Percentiles rank a stretch among this genome's conserved stretches.
Conservation (phyloP, 2,113 vertebrate genomes). For the Delphinus delphis region DNA sequence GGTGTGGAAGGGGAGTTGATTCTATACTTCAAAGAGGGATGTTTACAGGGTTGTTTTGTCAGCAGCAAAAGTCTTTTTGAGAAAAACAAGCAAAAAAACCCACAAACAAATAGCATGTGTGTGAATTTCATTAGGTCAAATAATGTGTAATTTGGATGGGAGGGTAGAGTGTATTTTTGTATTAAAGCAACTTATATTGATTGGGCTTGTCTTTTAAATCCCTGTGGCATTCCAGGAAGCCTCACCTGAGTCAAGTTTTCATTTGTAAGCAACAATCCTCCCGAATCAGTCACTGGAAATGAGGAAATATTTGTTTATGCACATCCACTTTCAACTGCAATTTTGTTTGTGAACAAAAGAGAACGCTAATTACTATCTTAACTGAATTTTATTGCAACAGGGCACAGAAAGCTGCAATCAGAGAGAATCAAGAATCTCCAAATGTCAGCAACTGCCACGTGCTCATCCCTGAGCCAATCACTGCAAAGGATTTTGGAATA, state of each 20-base stretch:
- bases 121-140: background rate
- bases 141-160: background rate
- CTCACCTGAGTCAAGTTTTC: slow-evolving; percentile 5
- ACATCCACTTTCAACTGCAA: slow-evolving; percentile 23
- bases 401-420: background rate
- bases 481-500: background rate
- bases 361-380: slow-evolving; percentile 27
- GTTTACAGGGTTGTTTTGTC: background rate
- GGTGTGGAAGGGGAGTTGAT: background rate
- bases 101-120: background rate
- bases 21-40: background rate
- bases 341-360: slow-evolving; percentile 44
- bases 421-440: background rate
- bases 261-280: slow-evolving; percentile 1
- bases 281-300: background rate
- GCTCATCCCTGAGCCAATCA: background rate
- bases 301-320: slow-evolving; percentile 31
- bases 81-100: background rate
- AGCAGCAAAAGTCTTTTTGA: background rate
- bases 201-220: background rate
- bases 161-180: background rate
- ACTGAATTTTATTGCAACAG: background rate
- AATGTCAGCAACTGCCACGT: background rate
- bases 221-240: background rate
- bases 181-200: background rate